phyloP scores from a whole-genome alignment of 2,888 invertebrate species.

The Mythimna loreyi region DNA sequence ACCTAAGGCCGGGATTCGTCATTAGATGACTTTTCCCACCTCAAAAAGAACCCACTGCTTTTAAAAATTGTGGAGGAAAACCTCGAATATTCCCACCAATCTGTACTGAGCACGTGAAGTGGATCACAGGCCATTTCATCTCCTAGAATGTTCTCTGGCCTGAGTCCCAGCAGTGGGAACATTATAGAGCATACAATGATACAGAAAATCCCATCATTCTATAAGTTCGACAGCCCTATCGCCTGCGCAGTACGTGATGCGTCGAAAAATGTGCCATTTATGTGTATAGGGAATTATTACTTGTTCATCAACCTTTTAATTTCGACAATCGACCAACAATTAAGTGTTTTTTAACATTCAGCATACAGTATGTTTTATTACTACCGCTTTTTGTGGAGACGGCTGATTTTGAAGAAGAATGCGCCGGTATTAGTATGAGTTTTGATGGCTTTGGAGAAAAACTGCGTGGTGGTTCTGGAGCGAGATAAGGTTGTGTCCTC shows the following conservation, averaged over 20 bases:
- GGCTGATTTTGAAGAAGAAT: slow-evolving; percentile 49
- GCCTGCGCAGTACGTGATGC: slow-evolving; percentile 71
- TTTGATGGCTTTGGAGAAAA: slow-evolving; percentile 40
- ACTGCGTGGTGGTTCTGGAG: slow-evolving; percentile 9
- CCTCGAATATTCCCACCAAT: too few species aligned
- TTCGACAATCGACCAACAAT: slow-evolving; percentile 66
- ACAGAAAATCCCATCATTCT: not conserved
- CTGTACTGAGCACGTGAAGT: too few species aligned
- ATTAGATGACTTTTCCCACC: too few species aligned
- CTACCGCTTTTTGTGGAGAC: slow-evolving; percentile 49
- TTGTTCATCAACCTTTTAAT: slow-evolving; percentile 68
- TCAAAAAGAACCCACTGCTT: too few species aligned
- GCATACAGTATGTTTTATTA: slow-evolving; percentile 57
- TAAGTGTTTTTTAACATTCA: slow-evolving; percentile 57
- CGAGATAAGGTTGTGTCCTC: not conserved
- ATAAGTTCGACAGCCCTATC: slow-evolving; percentile 44
- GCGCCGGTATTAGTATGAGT: slow-evolving; percentile 52
- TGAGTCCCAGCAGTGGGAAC: too few species aligned
- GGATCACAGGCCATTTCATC: too few species aligned
- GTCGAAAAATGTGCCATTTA: slow-evolving; percentile 74
- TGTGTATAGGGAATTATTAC: slow-evolving; percentile 62
- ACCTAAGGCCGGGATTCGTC: too few species aligned
- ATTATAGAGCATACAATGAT: too few species aligned
- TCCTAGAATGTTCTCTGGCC: too few species aligned
- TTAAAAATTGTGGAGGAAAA: too few species aligned